A percentile compares a stretch with the other conserved stretches of the same genome.
These are phyloP conservation scores for Synergus umbraculus DNA, from an alignment of 2,888 invertebrate genomes.

Conservation along the genomic window DNA sequence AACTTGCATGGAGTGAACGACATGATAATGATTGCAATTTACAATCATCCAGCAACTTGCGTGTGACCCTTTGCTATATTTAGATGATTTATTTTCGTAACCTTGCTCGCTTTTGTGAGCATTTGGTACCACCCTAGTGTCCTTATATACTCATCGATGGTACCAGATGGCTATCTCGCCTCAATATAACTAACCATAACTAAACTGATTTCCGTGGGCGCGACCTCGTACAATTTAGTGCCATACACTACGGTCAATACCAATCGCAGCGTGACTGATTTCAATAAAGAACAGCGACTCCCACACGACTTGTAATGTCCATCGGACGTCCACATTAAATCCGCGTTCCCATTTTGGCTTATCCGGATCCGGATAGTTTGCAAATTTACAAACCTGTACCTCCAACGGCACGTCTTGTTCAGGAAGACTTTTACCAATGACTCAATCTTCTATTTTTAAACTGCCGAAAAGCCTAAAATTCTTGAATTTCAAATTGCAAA, in stretches of 20 bases:
- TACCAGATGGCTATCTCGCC: conserved; percentile 19
- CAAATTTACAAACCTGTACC: conserved; percentile 7
- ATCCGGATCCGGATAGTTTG: conserved; percentile 1
- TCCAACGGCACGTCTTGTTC: not conserved
- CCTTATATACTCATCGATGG: conserved; percentile 33
- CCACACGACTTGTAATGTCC: conserved; percentile 1
- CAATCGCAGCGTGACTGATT: conserved; percentile 22
- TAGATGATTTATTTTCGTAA: conserved; percentile 36
- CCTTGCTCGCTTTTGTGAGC: conserved; percentile 16
- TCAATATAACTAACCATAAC: not conserved
- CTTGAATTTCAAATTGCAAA: no score
- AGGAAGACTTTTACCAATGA: conserved; percentile 8
- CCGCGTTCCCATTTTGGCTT: not conserved
- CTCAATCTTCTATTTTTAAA: not conserved
- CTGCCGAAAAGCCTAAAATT: no score
- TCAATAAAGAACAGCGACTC: conserved; percentile 20
- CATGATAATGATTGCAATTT: conserved; percentile 5
- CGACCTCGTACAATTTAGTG: conserved; percentile 36
- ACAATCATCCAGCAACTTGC: conserved; percentile 12
- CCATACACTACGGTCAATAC: conserved; percentile 17
- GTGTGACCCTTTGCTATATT: conserved; percentile 28
- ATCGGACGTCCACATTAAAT: conserved; percentile 28
- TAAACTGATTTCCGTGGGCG: conserved; percentile 30
- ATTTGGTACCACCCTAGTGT: conserved; percentile 3
- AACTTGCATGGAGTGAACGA: not conserved